Evolutionary conservation across 1,140 invertebrate species (phyloP), one percentile per base, ranked within the genome.

Genomic region (Pseudoatta argentina): DNA sequence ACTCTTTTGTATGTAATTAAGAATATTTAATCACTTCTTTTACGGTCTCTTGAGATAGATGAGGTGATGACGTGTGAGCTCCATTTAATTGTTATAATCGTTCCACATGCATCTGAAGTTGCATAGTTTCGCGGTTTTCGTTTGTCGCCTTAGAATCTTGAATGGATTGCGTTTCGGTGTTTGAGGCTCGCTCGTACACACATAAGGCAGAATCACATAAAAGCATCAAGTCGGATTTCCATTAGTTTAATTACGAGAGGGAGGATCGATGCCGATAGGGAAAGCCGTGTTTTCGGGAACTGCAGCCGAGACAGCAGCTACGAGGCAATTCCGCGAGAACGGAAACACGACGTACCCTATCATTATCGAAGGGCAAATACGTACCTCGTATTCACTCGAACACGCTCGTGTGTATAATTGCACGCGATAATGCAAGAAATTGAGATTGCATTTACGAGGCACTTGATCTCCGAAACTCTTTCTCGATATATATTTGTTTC

Each of bases 161-260:
- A 89, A 90, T 87, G 85, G 86, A 81, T 87, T 87, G 89, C 89
- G 88, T 87, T 72, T 89, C 89, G 59, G 72, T 89, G 88, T 90
- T 89, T 81, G 85, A 64, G 48, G 14, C 51, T 51, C 53, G 59
- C 48, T 30, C 59, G 71, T 71, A 64, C 71, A 63, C 71, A 82
- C 67, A 86, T 51, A 79, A 66, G 34, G 67, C 51, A n/a, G 0
- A 77, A 59, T 86, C 86, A 86, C 82, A 88, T 86, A 91, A 91
- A 91, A 90, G 89, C 89, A 67, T 67, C 61, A 86, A 63, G 61
- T 71, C 61, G 87, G 81, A 71, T 91, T 92, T 94, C 93, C 93
- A 94, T 94, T 94, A 94, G 90, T 93, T 94, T 93, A 92, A 94
- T 94, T 94, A 94, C 91, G 81, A 75, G 86, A 85, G 86, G 88